Evolutionary conservation across 37 sponge, comb jelly and placozoan genomes (phyloP).

Genomic region (Cliona cf. orientalis): DNA sequence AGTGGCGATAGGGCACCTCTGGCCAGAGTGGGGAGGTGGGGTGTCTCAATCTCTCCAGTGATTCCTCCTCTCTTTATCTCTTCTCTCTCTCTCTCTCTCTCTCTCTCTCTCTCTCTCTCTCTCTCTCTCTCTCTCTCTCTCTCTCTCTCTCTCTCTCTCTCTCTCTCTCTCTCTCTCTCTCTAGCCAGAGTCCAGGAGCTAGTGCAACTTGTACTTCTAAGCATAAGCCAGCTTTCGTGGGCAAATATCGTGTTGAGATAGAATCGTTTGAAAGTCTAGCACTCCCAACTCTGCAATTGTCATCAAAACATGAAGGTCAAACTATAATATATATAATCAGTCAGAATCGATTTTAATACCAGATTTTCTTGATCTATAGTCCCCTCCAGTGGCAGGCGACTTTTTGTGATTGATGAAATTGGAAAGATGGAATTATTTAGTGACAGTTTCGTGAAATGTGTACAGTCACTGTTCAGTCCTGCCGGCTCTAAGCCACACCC

Average conservation of each 20-base stretch:
- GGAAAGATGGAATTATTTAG: constrained; percentile 77
- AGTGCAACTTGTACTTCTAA: too few relatives aligned
- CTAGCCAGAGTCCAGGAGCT: not conserved
- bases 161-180: too few relatives aligned
- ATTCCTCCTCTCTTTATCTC: too few relatives aligned
- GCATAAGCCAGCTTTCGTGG: too few relatives aligned
- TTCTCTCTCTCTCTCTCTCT: too few relatives aligned
- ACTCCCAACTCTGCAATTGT: constrained; percentile 19
- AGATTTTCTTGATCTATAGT: too few relatives aligned
- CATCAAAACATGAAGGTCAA: not conserved
- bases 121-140: too few relatives aligned
- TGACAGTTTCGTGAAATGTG: constrained; percentile 20
- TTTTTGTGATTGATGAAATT: constrained; percentile 63
- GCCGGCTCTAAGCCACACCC: not conserved
- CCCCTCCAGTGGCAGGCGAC: not conserved
- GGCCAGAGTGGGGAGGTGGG: constrained; percentile 50
- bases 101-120: too few relatives aligned
- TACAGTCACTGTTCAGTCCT: constrained; percentile 26
- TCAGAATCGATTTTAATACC: not conserved
- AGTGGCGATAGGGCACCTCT: constrained; percentile 53
- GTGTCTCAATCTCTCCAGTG: too few relatives aligned
- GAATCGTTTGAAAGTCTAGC: constrained; percentile 54
- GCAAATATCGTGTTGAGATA: constrained; percentile 56
- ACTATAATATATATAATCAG: not conserved
- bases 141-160: too few relatives aligned